These are phyloP conservation scores for Numenius arquata DNA, from an alignment of 2,113 vertebrate genomes.

Conservation along the genomic window DNA sequence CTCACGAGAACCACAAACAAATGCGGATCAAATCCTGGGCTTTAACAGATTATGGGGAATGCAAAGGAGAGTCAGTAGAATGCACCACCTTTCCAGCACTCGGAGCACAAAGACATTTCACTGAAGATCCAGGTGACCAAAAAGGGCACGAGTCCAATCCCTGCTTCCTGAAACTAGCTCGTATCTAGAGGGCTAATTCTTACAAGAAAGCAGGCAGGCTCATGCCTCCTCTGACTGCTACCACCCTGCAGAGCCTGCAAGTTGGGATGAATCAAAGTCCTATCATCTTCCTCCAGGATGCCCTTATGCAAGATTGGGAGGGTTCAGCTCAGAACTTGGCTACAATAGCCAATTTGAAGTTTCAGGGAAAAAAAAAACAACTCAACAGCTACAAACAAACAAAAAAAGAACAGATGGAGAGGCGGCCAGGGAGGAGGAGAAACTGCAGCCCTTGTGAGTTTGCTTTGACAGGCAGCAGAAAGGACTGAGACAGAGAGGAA, in stretches of 20 bases:
- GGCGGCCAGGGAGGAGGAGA: neutral
- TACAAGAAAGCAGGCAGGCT: constrained; percentile 41
- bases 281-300: constrained; percentile 45
- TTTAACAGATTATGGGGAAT: neutral
- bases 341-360: neutral
- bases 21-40: neutral
- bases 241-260: neutral
- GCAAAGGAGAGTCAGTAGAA: neutral
- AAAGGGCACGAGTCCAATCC: constrained; percentile 4
- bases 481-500: neutral
- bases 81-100: neutral
- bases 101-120: neutral
- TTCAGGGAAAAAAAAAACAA: neutral
- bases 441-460: neutral
- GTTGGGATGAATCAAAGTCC: constrained; percentile 16
- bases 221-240: constrained; percentile 30
- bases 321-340: neutral
- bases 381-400: neutral
- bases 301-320: constrained; percentile 12
- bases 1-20: neutral
- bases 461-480: neutral
- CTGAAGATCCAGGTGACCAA: constrained; percentile 20
- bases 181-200: constrained; percentile 52
- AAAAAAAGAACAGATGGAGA: neutral
- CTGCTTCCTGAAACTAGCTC: constrained; percentile 42